These are phyloP conservation scores for Anguilla obscura DNA, from an alignment of 2,797 vertebrate species.

Conservation along the genomic window DNA sequence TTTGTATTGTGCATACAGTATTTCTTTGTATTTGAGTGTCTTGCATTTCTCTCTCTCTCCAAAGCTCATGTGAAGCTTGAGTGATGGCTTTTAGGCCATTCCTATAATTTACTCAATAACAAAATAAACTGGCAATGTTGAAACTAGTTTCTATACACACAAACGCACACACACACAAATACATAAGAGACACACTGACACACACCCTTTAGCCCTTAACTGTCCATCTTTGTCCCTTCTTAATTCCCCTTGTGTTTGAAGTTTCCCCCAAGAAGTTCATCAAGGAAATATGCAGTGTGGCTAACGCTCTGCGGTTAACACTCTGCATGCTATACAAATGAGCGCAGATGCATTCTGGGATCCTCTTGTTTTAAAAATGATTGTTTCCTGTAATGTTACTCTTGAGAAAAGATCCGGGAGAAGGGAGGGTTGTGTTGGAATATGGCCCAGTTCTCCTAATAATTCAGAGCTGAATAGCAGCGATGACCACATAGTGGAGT, in stretches of 20 bases:
- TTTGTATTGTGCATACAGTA: neutral
- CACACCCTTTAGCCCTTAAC: neutral
- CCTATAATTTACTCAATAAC: no score
- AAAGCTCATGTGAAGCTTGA: no score
- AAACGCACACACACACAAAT: neutral
- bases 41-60: neutral
- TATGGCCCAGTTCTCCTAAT: neutral
- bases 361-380: neutral
- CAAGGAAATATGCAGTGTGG: neutral
- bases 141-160: no score
- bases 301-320: neutral
- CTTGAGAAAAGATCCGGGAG: neutral
- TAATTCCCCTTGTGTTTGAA: neutral
- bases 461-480: neutral
- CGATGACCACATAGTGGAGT: neutral
- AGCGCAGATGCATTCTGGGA: neutral
- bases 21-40: neutral
- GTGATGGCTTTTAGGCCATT: no score
- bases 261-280: neutral
- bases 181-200: neutral
- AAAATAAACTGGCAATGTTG: no score
- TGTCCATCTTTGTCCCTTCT: neutral
- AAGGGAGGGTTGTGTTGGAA: neutral
- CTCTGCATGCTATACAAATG: neutral
- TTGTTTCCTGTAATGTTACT: neutral